Evolutionary conservation across 1,140 invertebrate genomes (phyloP).

Genomic region (Trichonephila clavata): DNA sequence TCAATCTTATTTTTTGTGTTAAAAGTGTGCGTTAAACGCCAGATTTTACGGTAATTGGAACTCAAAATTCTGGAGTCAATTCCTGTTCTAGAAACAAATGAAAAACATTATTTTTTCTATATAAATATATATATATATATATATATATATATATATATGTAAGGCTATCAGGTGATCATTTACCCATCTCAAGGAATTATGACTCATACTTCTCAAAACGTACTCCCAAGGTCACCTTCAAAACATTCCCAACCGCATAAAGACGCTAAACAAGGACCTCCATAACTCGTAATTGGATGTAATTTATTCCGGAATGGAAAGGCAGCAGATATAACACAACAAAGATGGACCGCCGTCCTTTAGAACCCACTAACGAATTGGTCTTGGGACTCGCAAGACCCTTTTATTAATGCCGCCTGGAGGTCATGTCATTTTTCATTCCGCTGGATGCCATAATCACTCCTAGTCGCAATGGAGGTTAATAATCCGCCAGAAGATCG

Average conservation of each 20-base stretch:
- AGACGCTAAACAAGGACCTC: constrained; percentile 15
- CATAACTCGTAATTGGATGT: constrained; percentile 49
- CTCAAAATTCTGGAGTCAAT: too few relatives aligned
- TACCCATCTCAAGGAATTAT: not conserved
- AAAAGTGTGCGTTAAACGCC: too few relatives aligned
- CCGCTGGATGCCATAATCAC: not conserved
- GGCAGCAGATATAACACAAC: not conserved
- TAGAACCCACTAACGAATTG: constrained; percentile 29
- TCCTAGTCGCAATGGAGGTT: not conserved
- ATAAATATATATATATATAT: too few relatives aligned
- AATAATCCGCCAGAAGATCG: constrained; percentile 1
- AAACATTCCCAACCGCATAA: constrained; percentile 32
- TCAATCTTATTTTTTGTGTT: too few relatives aligned
- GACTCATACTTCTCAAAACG: not conserved
- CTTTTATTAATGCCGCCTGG: constrained; percentile 21
- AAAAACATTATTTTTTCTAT: too few relatives aligned
- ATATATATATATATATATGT: too few relatives aligned
- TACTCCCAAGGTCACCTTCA: constrained; percentile 35
- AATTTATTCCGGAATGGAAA: constrained; percentile 55
- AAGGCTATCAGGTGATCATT: too few relatives aligned
- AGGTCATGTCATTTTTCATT: constrained; percentile 29
- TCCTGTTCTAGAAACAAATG: too few relatives aligned
- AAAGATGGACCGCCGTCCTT: constrained; percentile 34
- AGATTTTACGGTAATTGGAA: too few relatives aligned
- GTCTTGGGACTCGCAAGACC: not conserved